Conservation (phyloP, 2,113 vertebrate species). For the Xiphias gladius region DNA sequence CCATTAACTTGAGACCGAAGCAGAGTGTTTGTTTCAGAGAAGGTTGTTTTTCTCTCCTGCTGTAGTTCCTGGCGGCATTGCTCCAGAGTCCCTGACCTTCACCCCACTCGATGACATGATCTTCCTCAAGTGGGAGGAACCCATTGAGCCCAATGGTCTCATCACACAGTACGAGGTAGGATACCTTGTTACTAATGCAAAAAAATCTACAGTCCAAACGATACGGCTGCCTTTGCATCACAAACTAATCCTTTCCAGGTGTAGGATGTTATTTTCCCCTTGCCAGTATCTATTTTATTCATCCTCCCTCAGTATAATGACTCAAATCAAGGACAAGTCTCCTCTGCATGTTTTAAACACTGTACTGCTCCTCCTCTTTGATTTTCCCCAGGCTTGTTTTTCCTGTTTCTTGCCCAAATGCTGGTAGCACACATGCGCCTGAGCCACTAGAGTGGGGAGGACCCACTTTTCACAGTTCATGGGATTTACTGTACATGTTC, state of each 20-base stretch:
- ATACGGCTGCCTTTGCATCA: neutral
- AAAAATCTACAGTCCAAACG: neutral
- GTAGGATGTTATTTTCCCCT: constrained; percentile 42
- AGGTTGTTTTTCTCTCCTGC: constrained; percentile 58
- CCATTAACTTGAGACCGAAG: constrained; percentile 52
- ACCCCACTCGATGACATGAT: constrained; percentile 95
- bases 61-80: constrained; percentile 93
- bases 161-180: constrained; percentile 96
- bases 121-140: constrained; percentile 97
- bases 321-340: constrained; percentile 24
- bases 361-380: constrained; percentile 3
- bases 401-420: constrained; percentile 28
- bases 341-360: constrained; percentile 19
- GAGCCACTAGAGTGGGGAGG: constrained; percentile 47
- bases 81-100: constrained; percentile 93
- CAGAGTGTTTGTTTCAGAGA: constrained; percentile 64
- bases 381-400: constrained; percentile 30
- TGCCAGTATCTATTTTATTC: constrained; percentile 35
- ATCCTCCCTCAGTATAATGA: constrained; percentile 35
- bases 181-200: neutral
- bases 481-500: constrained; percentile 66
- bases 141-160: constrained; percentile 94
- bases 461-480: constrained; percentile 64
- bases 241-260: constrained; percentile 41
- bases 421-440: constrained; percentile 4